Base-by-base conservation (phyloP, 2,888 invertebrate species). In the Sminthurinus aureus region DNA sequence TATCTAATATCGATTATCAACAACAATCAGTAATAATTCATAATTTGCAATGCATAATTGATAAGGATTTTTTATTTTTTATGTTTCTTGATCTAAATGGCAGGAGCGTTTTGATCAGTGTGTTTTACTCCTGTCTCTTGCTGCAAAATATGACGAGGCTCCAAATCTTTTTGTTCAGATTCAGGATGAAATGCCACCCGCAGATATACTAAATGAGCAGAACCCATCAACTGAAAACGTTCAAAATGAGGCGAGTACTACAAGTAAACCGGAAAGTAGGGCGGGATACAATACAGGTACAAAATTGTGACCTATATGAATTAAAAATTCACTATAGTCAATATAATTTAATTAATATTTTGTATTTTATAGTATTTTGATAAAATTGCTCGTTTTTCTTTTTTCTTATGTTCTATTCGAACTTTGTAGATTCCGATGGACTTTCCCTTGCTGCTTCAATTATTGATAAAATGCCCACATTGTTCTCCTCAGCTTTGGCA, bases 61-160 rank as follows among this genome's bases (percentile, higher is more conserved):
- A 24, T 73, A 73, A 73, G 3, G 8, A 24, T 73, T 26, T 15
- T 73, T 73, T 73, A 58, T 58, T 58, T 15, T 58, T n/a, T n/a
- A n/a, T n/a, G n/a, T n/a, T n/a, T n/a, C n/a, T n/a, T n/a, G n/a
- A 15, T 58, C 9, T 18, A 11, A 58, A 58, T 58, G 2, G 8
- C 26, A 83, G 83, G 78, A 83, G 20, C 77, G 83, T 52, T 83
- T 83, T 26, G 83, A 78, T 18, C 73, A 78, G 13, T 52, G 83
- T 71, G 78, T 78, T n/a, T 51, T 77, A 0, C 50, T 83, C 8
- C 24, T 83, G 20, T 58, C 58, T 58, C 24, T 83, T 22, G 83
- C 83, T 0, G 69, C 38, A 18, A 83, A 83, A 52, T 83, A 71
- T 51, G 69, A 83, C 24, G 71, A 78, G 71, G 22, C 78, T n/a